Evolutionary conservation across 2,113 vertebrate genomes (phyloP).

Genomic region (human): GRCh38 chr7:14007001-14007500

Average conservation of each 20-base stretch:
- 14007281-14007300: not conserved
- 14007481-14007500: not conserved
- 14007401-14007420: not conserved
- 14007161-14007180: not conserved
- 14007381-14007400: not conserved
- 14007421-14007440: not conserved
- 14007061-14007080: not conserved
- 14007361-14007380: not conserved
- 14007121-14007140: not conserved
- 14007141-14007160: not conserved
- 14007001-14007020: not conserved
- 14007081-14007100: not conserved
- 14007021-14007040: not conserved
- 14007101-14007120: not conserved
- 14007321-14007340: not conserved
- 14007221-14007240: not conserved
- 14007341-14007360: not conserved
- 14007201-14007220: not conserved
- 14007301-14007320: not conserved
- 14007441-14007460: not conserved
- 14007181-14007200: not conserved
- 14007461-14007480: conserved; percentile 9
- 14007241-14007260: not conserved
- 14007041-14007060: not conserved
- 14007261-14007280: not conserved